Percentiles rank a stretch among this genome's conserved stretches.
Evolutionary conservation across 35 echinoderm and acorn worm species (phyloP).

Genomic region (Amphiura filiformis): DNA sequence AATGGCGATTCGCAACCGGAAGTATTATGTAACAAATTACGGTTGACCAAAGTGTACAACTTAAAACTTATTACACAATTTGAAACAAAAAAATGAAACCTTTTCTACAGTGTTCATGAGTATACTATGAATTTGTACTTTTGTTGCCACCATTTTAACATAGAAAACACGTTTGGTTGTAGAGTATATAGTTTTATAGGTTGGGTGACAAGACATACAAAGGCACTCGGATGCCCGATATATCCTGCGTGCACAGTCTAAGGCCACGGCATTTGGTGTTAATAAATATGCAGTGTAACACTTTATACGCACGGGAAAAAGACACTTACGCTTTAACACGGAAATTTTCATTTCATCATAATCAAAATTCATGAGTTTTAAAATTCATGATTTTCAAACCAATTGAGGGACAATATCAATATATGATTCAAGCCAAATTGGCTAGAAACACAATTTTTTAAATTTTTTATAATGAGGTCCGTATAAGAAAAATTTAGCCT

Average conservation of each 20-base stretch:
- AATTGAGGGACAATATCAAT: background rate
- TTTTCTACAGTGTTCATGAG: background rate
- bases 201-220: background rate
- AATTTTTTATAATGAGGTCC: background rate
- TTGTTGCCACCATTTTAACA: background rate
- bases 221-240: conserved; percentile 3
- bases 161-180: background rate
- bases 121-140: background rate
- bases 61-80: background rate
- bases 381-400: background rate
- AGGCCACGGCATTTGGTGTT: conserved; percentile 7
- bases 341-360: background rate
- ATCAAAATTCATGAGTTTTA: background rate
- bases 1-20: no score
- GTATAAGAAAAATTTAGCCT: background rate
- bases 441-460: background rate
- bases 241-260: conserved; percentile 13
- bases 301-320: background rate
- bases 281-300: conserved; percentile 2
- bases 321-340: background rate
- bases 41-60: background rate
- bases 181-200: no score
- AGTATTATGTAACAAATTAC: no score
- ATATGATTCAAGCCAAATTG: background rate
- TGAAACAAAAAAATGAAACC: background rate